A percentile compares a stretch with the other conserved stretches of the same genome.
phyloP scores from a whole-genome alignment of 2,113 vertebrate species.

The Rousettus leschenaultii region DNA sequence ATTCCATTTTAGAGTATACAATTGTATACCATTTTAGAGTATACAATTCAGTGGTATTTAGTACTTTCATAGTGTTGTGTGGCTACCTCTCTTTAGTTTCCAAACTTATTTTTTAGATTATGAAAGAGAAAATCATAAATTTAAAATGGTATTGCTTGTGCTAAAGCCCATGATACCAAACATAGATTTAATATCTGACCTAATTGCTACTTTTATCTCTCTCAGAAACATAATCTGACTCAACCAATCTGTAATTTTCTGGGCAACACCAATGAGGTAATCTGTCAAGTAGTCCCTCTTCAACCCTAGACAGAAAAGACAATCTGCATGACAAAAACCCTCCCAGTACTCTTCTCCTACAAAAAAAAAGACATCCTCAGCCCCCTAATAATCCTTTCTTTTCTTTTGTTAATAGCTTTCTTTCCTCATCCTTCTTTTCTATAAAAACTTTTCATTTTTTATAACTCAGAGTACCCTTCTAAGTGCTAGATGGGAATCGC shows the following conservation, averaged over 20 bases:
- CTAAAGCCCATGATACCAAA: neutral
- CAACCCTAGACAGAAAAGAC: neutral
- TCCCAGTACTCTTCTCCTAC: neutral
- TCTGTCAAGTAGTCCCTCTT: neutral
- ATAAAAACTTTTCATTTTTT: neutral
- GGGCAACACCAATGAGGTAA: neutral
- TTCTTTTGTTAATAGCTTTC: neutral
- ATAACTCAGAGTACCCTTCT: neutral
- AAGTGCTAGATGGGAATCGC: too few species aligned
- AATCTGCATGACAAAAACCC: neutral
- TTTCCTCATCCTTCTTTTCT: neutral
- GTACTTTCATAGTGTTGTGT: neutral
- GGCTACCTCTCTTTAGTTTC: neutral
- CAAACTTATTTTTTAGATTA: neutral
- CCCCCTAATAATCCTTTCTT: neutral
- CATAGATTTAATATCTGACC: neutral
- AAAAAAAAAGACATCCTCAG: neutral
- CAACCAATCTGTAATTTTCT: neutral
- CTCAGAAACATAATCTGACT: neutral
- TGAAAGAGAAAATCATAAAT: neutral
- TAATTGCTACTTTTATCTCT: neutral
- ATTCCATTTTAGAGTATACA: neutral
- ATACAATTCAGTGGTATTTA: neutral
- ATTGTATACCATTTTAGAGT: neutral
- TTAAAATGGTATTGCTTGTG: neutral